Conservation (phyloP, 2,113 vertebrate species). For the Myiagra hebetior region DNA sequence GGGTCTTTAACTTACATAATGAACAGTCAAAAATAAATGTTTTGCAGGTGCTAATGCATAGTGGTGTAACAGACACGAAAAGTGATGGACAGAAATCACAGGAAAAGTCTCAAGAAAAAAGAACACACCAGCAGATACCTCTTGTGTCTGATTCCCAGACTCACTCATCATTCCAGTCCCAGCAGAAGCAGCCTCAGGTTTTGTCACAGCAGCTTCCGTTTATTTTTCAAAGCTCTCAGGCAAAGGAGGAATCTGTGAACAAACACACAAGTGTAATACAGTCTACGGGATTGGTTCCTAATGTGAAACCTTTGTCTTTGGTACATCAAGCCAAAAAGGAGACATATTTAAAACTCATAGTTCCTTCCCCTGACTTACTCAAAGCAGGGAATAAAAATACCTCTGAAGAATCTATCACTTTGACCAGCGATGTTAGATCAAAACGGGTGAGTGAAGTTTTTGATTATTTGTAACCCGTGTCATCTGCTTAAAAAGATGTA, state of each 20-base stretch:
- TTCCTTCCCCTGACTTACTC: constrained; percentile 75
- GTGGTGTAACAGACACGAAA: constrained; percentile 77
- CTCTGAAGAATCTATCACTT: constrained; percentile 74
- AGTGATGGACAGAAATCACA: constrained; percentile 73
- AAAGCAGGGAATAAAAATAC: constrained; percentile 83
- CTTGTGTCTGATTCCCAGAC: constrained; percentile 77
- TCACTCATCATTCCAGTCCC: constrained; percentile 79
- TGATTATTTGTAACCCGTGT: background rate
- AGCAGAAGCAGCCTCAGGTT: constrained; percentile 81
- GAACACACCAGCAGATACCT: constrained; percentile 82
- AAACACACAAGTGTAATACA: constrained; percentile 94
- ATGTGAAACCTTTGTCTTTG: constrained; percentile 83
- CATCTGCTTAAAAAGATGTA: background rate
- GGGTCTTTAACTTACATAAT: background rate
- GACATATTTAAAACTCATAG: constrained; percentile 79
- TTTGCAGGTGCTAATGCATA: constrained; percentile 83
- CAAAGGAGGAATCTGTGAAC: constrained; percentile 85
- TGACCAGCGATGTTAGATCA: constrained; percentile 78
- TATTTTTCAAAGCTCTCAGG: constrained; percentile 84
- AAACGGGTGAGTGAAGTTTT: constrained; percentile 80
- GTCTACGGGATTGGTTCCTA: constrained; percentile 83
- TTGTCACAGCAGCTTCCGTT: constrained; percentile 82
- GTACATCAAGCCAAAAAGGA: constrained; percentile 83
- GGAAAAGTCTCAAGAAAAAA: constrained; percentile 79
- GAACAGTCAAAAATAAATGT: background rate